These are phyloP conservation scores for Tortrix viridana DNA, from an alignment of 2,888 invertebrate species.

Conservation along the genomic window DNA sequence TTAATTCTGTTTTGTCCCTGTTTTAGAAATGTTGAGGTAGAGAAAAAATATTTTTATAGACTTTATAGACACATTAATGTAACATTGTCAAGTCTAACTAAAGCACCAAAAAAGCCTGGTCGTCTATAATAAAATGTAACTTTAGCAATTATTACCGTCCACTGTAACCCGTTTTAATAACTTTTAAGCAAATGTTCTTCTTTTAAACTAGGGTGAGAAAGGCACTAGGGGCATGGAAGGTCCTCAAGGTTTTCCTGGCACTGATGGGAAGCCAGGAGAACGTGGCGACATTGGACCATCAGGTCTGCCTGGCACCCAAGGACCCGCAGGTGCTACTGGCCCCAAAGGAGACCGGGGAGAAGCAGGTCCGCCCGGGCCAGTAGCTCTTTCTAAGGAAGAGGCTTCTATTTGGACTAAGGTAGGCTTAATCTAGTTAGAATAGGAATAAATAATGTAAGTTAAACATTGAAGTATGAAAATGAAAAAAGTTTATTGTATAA, in stretches of 20 bases:
- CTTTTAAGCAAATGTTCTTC: not conserved
- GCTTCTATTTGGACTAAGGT: constrained; percentile 85
- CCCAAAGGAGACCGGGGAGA: constrained; percentile 89
- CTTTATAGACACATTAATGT: no score
- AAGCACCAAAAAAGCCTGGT: no score
- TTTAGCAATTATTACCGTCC: no score
- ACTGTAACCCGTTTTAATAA: not conserved
- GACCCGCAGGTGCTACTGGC: constrained; percentile 86
- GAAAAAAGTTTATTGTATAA: no score
- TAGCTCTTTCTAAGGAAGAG: constrained; percentile 84
- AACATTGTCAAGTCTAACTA: no score
- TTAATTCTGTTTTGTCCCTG: no score
- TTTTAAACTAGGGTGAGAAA: constrained; percentile 81
- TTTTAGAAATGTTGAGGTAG: no score
- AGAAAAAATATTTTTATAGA: no score
- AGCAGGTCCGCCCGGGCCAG: constrained; percentile 87
- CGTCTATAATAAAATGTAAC: no score
- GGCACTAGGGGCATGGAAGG: constrained; percentile 87
- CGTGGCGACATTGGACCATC: constrained; percentile 89
- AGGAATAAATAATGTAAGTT: not conserved
- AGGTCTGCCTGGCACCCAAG: constrained; percentile 88
- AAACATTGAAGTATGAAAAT: no score
- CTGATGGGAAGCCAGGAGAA: constrained; percentile 86
- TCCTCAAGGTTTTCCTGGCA: constrained; percentile 86
- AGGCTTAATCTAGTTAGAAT: constrained; percentile 9